phyloP scores from a whole-genome alignment of 2,888 invertebrate species.

The Sphinx pinastri region DNA sequence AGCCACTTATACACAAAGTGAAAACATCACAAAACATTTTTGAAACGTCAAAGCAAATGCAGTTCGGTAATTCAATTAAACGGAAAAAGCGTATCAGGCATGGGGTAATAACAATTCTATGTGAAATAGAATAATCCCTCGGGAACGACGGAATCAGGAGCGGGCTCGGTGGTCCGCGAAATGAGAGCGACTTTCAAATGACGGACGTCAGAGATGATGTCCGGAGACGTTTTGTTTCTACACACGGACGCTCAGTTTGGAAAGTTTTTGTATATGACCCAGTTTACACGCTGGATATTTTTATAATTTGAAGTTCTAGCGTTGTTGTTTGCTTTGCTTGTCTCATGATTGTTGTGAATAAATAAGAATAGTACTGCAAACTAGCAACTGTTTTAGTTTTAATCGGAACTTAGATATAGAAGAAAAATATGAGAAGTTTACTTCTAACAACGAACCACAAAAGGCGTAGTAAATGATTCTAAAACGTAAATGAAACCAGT shows the following conservation, averaged over 20 bases:
- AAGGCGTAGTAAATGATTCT: no score
- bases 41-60: not conserved
- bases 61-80: slow-evolving; percentile 19
- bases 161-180: slow-evolving; percentile 63
- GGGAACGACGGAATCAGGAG: slow-evolving; percentile 59
- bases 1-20: no score
- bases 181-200: slow-evolving; percentile 65
- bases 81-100: slow-evolving; percentile 18
- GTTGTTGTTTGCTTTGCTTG: no score
- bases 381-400: no score
- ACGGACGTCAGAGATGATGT: slow-evolving; percentile 57
- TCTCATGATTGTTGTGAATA: no score
- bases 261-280: slow-evolving; percentile 16
- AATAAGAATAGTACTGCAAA: no score
- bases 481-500: no score
- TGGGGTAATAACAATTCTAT: slow-evolving; percentile 20
- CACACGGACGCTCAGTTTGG: slow-evolving; percentile 31
- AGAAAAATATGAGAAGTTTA: no score
- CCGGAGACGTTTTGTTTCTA: slow-evolving; percentile 42
- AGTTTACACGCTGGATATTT: no score
- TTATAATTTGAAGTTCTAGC: no score
- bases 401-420: no score
- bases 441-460: no score
- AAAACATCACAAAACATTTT: not conserved
- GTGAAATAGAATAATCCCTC: slow-evolving; percentile 33